Conservation (phyloP, 2,797 vertebrate species). For the Lepilemur ruficaudatus region DNA sequence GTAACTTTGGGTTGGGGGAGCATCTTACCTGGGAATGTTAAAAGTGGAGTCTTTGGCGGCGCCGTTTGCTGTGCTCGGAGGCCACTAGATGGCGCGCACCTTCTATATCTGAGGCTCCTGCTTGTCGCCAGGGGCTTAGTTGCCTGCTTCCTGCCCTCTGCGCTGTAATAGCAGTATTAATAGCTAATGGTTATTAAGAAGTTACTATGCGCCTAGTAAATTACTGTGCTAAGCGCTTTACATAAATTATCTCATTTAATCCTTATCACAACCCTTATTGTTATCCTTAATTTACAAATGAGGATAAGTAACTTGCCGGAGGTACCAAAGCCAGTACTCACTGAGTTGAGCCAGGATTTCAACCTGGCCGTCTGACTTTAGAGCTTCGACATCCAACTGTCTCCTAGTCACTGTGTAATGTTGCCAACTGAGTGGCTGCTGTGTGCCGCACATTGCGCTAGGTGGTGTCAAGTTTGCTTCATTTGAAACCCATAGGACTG, state of each 20-base stretch:
- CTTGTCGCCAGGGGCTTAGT: no score
- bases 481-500: not conserved
- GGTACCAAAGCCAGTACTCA: not conserved
- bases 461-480: not conserved
- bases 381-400: not conserved
- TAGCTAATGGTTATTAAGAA: conserved; percentile 8
- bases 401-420: not conserved
- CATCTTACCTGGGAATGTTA: not conserved
- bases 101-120: not conserved
- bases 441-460: not conserved
- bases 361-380: not conserved
- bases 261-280: not conserved
- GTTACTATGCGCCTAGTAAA: not conserved
- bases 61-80: not conserved
- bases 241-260: conserved; percentile 21
- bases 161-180: not conserved
- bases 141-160: not conserved
- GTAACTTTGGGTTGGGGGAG: not conserved
- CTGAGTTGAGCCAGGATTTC: not conserved
- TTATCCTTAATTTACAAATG: conserved; percentile 2
- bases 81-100: conserved; percentile 62
- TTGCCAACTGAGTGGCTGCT: not conserved
- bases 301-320: not conserved
- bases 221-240: not conserved
- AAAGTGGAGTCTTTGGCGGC: not conserved